Conservation (phyloP, 2,888 invertebrate species). For the Acanthosepion pharaonis region DNA sequence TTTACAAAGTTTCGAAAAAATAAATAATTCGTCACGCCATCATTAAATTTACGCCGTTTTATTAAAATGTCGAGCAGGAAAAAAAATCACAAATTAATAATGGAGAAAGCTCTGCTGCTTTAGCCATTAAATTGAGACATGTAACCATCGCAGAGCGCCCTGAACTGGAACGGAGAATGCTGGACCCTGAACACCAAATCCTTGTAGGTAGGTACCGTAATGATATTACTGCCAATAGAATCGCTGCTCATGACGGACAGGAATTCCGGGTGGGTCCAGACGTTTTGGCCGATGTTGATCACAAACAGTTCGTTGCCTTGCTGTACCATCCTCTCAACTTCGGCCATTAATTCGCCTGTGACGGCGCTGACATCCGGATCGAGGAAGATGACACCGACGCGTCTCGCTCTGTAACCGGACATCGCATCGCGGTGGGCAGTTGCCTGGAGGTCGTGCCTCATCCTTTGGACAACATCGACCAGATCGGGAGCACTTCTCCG, state of each 20-base stretch:
- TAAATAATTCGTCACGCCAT: too few species aligned
- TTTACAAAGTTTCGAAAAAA: too few species aligned
- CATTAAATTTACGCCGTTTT: too few species aligned
- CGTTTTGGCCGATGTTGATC: background rate
- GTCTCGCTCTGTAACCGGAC: background rate
- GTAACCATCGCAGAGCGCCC: background rate
- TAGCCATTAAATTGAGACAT: background rate
- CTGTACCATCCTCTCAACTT: background rate
- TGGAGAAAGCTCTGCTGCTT: too few species aligned
- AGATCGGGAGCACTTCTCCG: background rate
- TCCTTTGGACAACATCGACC: background rate
- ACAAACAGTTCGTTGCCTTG: conserved; percentile 39
- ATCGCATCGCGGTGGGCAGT: background rate
- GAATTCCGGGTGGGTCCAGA: background rate
- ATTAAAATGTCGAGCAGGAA: too few species aligned
- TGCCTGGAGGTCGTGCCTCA: background rate
- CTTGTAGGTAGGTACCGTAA: background rate
- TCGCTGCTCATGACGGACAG: background rate
- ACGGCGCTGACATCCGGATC: background rate
- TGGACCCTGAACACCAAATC: conserved; percentile 13
- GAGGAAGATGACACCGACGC: background rate
- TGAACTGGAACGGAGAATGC: conserved; percentile 38
- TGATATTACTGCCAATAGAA: background rate
- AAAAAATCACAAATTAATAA: too few species aligned
- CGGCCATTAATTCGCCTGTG: background rate